Evolutionary conservation across 2,797 vertebrate genomes (phyloP).

Genomic region (Erithacus rubecula): DNA sequence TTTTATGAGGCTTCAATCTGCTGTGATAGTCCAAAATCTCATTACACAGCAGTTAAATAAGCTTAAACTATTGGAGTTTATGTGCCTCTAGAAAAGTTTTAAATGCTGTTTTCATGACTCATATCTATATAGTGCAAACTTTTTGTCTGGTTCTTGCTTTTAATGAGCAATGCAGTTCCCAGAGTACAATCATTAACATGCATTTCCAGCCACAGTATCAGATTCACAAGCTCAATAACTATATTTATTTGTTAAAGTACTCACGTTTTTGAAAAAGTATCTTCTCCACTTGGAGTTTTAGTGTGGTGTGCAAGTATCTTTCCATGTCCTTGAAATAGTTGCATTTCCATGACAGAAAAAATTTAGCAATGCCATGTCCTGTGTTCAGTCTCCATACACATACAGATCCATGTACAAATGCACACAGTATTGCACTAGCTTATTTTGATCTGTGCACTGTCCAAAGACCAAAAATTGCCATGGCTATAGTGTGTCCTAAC

Average conservation of each 20-base stretch:
- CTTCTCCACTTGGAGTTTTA: background rate
- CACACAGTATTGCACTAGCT: background rate
- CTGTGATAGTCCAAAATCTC: background rate
- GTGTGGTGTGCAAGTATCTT: background rate
- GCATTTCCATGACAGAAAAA: background rate
- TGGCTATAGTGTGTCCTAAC: background rate
- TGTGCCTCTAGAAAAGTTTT: background rate
- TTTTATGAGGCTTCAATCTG: background rate
- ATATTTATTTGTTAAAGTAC: background rate
- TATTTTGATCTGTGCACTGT: background rate
- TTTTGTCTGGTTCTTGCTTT: background rate
- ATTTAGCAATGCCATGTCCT: background rate
- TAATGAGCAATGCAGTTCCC: background rate
- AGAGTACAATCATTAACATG: background rate
- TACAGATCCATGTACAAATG: fast-evolving
- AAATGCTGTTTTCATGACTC: background rate
- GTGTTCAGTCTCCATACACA: background rate
- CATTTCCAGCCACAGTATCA: background rate
- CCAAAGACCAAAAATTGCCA: background rate
- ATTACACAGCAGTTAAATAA: background rate
- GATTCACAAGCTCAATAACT: background rate
- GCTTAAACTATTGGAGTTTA: background rate
- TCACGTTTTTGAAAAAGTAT: background rate
- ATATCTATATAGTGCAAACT: background rate
- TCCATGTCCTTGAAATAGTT: background rate